phyloP scores from a whole-genome alignment of 2,797 vertebrate genomes.

The Tragelaphus oryx region DNA sequence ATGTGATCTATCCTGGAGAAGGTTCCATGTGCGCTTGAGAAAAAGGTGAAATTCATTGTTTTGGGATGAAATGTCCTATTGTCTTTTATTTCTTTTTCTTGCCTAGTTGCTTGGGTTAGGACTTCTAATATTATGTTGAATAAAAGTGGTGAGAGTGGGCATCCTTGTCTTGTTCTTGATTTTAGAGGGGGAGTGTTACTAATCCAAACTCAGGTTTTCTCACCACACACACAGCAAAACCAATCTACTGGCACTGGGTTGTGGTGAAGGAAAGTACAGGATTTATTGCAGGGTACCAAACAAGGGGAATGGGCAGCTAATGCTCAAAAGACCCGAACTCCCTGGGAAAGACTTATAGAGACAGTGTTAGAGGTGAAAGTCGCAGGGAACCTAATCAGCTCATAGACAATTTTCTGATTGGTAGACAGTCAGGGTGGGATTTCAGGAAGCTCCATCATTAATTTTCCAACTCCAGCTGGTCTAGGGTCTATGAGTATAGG shows the following conservation, averaged over 20 bases:
- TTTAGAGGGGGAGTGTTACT: neutral
- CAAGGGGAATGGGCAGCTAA: neutral
- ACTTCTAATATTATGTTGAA: neutral
- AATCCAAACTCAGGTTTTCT: neutral
- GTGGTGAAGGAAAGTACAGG: neutral
- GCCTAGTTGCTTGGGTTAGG: neutral
- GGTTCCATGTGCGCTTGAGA: no score
- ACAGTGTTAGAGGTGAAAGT: neutral
- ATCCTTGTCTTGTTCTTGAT: neutral
- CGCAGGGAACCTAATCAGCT: neutral
- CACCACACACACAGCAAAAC: neutral
- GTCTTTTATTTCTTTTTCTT: neutral
- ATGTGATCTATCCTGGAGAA: no score
- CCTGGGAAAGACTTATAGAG: neutral
- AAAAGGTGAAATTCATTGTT: no score
- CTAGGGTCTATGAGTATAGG: neutral
- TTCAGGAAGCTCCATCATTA: neutral
- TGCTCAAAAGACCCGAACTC: neutral
- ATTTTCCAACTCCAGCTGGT: neutral
- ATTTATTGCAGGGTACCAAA: neutral
- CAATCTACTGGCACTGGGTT: neutral
- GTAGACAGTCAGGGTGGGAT: neutral
- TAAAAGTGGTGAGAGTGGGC: neutral
- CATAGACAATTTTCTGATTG: neutral
- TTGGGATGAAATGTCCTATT: no score